These are phyloP conservation scores for Labroides dimidiatus DNA, from an alignment of 2,797 vertebrate species.

Conservation along the genomic window DNA sequence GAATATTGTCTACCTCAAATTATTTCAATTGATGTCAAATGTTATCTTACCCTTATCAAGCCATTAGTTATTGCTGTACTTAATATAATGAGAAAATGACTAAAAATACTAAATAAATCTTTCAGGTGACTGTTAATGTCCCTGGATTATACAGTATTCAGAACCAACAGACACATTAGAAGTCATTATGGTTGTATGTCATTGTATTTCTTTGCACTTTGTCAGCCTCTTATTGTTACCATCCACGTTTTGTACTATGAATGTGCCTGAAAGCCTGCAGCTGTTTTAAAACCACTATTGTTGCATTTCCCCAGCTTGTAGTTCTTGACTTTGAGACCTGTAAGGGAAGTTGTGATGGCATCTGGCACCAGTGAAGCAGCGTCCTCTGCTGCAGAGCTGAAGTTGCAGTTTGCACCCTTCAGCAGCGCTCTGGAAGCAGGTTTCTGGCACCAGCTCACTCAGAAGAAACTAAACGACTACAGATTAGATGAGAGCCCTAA, in stretches of 20 bases:
- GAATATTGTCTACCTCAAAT: no score
- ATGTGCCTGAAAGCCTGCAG: background rate
- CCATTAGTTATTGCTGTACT: no score
- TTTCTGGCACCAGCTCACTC: constrained; percentile 97
- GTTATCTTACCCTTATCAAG: background rate
- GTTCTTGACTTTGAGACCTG: constrained; percentile 4
- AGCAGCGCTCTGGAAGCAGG: constrained; percentile 94
- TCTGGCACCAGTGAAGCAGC: constrained; percentile 62
- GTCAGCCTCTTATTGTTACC: background rate
- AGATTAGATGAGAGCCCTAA: constrained; percentile 93
- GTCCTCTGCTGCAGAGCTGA: constrained; percentile 60
- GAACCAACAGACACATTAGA: background rate
- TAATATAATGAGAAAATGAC: no score
- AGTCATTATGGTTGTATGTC: background rate
- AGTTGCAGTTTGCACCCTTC: constrained; percentile 96
- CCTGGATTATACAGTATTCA: background rate
- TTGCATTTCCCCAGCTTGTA: constrained; percentile 45
- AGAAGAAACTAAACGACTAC: constrained; percentile 95
- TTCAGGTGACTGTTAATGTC: no score
- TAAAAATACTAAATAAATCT: no score
- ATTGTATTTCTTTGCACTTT: background rate
- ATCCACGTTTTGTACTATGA: background rate
- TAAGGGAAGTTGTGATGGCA: constrained; percentile 78
- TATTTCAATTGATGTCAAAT: no score
- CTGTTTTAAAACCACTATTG: constrained; percentile 16